These are phyloP conservation scores for Mesoligia furuncula DNA, from an alignment of 2,888 invertebrate genomes.

Conservation along the genomic window DNA sequence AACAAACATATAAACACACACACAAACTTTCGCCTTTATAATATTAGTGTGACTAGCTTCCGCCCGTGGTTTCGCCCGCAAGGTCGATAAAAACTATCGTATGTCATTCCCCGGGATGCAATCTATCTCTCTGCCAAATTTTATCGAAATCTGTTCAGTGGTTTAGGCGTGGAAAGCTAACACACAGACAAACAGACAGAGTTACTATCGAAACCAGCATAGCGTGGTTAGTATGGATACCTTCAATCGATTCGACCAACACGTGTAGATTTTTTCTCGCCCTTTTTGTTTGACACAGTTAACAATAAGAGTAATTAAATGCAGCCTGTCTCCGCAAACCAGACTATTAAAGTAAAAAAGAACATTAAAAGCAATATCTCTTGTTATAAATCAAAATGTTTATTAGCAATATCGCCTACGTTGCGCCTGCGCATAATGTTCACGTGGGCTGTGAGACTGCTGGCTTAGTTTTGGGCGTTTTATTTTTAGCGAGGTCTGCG, in stretches of 20 bases:
- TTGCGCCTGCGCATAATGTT: slow-evolving; percentile 53
- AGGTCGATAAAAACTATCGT: no score
- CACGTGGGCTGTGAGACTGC: slow-evolving; percentile 62
- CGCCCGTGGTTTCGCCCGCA: no score
- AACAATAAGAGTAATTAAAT: slow-evolving; percentile 43
- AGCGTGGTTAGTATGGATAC: neutral
- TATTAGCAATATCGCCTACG: slow-evolving; percentile 71
- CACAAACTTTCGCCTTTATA: no score
- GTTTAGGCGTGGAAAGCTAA: no score
- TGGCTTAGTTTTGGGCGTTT: slow-evolving; percentile 38
- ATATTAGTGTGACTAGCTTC: no score
- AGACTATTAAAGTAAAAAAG: slow-evolving; percentile 53
- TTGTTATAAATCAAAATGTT: slow-evolving; percentile 67
- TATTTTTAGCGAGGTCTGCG: slow-evolving; percentile 55
- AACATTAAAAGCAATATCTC: slow-evolving; percentile 59
- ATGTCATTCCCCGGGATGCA: no score
- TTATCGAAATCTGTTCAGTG: no score
- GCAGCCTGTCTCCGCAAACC: slow-evolving; percentile 29
- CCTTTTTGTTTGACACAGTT: slow-evolving; percentile 3
- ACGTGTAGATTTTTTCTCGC: neutral
- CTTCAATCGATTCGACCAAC: neutral
- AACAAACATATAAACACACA: no score
- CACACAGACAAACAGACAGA: no score
- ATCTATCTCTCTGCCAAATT: no score
- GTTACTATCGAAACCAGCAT: no score